Base-by-base conservation (phyloP, 2,888 invertebrate species). In the Rhyacophila evoluta region DNA sequence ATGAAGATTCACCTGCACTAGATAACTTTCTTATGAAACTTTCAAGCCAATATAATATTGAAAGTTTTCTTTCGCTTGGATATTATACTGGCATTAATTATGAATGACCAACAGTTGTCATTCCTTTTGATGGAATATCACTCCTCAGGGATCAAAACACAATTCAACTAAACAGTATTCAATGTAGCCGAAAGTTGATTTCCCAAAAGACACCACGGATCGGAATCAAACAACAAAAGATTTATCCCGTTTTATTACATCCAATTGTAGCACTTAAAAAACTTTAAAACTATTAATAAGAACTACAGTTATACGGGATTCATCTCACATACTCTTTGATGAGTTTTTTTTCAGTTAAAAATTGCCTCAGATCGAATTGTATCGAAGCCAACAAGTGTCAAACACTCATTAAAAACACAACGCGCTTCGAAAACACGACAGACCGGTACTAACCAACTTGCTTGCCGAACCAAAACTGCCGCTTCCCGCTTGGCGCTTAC, bases 311-410 rank as follows among this genome's bases (percentile, higher is more conserved):
- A 1, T 69, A 12, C 12, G 69, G 33, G 33, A 69, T 1, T 27
- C 11, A n/a, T 28, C 15, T 29, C n/a, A 33, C 33, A 69, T 6
- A 29, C 33, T 69, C 28, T 15, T 38, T 29, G 12, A 28, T 69
- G 55, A 67, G 70, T 69, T 70, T 75, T 28, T n/a, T 69, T 27
- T 28, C 69, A 29, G 37, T 69, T 38, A 37, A 75, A 68, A 75
- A 38, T 71, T 71, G 69, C 33, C 4, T 28, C 29, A 33, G 28
- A 28, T 69, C 69, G 69, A 69, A 33, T 69, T 10, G 29, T n/a
- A 55, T 55, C 69, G 69, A 71, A 71, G 41, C 76, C 76, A 76
- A 76, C 76, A 76, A 76, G 76, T 76, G 76, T 76, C 76, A 76
- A 75, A 76, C 76, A 25, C 41, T 33, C 71, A 71, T 76, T 71